These are phyloP conservation scores for Leptobrachium ailaonicum DNA, from an alignment of 2,113 vertebrate genomes.

Conservation along the genomic window DNA sequence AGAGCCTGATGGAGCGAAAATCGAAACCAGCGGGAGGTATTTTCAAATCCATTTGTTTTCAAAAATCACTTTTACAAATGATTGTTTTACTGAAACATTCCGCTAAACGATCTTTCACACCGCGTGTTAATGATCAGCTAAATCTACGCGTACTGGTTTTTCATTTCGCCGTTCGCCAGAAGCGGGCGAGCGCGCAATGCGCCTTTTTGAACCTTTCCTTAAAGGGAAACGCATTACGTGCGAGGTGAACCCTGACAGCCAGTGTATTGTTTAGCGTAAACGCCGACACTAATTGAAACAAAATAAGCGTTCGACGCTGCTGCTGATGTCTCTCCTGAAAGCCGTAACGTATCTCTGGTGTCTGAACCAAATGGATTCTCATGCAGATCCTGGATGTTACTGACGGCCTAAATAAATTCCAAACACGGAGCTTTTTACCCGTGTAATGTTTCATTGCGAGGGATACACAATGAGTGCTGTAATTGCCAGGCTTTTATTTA, in stretches of 20 bases:
- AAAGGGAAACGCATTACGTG: not conserved
- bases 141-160: constrained; percentile 10
- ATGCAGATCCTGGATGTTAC: not conserved
- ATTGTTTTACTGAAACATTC: constrained; percentile 3
- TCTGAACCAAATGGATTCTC: not conserved
- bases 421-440: no score
- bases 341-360: not conserved
- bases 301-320: not conserved
- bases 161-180: constrained; percentile 11
- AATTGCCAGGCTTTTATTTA: no score
- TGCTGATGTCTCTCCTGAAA: not conserved
- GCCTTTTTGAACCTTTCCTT: not conserved
- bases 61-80: constrained; percentile 39
- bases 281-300: not conserved
- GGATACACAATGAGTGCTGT: no score
- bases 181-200: not conserved
- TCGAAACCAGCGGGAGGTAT: constrained; percentile 40
- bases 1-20: constrained; percentile 23
- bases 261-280: not conserved
- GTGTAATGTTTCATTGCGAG: no score
- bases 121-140: constrained; percentile 22
- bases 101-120: constrained; percentile 34
- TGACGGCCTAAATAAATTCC: not conserved
- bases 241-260: not conserved
- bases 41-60: constrained; percentile 24